Conservation (phyloP, 2,797 vertebrate genomes). For the Corythornis leucogaster region DNA sequence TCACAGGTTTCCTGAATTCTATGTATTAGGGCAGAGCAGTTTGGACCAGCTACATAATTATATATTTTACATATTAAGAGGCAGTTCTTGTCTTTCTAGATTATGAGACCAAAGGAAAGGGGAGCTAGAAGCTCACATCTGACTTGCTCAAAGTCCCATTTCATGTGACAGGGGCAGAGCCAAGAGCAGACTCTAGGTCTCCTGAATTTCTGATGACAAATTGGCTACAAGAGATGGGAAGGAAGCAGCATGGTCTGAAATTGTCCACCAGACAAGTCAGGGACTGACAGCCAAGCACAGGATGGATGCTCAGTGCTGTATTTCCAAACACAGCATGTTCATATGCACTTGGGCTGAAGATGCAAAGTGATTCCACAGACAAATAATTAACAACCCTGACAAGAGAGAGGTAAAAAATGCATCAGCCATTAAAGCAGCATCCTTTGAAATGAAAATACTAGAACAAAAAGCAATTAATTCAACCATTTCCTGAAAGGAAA, state of each 20-base stretch:
- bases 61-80: background rate
- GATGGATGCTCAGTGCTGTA: constrained; percentile 4
- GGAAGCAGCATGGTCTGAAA: constrained; percentile 40
- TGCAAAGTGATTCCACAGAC: constrained; percentile 57
- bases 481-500: constrained; percentile 48
- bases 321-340: background rate
- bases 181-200: background rate
- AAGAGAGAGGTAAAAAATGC: constrained; percentile 43
- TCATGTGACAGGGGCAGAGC: background rate
- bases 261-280: constrained; percentile 13
- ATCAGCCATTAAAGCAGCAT: constrained; percentile 35
- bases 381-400: constrained; percentile 51
- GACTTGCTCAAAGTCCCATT: background rate
- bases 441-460: constrained; percentile 43
- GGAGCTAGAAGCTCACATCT: background rate
- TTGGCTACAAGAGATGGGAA: constrained; percentile 14
- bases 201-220: constrained; percentile 25
- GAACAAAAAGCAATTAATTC: constrained; percentile 33
- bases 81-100: background rate
- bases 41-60: background rate
- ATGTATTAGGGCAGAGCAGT: background rate
- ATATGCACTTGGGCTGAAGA: background rate
- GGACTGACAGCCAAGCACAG: constrained; percentile 31
- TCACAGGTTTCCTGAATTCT: background rate
- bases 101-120: background rate